Base-by-base conservation (phyloP, 2,113 vertebrate genomes). In the Ornithorhynchus anatinus region DNA sequence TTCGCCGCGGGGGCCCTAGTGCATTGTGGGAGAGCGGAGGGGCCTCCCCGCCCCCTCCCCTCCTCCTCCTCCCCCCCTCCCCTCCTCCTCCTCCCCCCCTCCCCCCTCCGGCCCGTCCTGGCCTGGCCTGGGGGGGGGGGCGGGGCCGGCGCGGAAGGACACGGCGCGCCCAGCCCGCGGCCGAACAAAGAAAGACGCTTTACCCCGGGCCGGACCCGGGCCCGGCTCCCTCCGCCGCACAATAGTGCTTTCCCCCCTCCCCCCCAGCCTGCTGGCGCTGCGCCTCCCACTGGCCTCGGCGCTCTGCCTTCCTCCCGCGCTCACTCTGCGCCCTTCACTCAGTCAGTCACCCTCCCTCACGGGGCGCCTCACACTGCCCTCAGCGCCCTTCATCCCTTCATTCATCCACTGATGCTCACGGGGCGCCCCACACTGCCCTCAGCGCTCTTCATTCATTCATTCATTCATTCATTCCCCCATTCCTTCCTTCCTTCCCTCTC, bases 1-100 rank as follows among this genome's bases (percentile, higher is more conserved):
- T 96, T 96, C 96, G 95, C 95, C 95, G 95, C 95, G 95, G 95
- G 93, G 90, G 89, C 84, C 84, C 84, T 85, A 86, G 75, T 95
- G 95, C 95, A 96, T 96, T 94, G 40, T 96, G 95, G 95, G 95
- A 94, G 89, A 83, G 44, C 58, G 84, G 79, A 87, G 82, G 82
- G 64, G n/a, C n/a, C n/a, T n/a, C n/a, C n/a, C n/a, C n/a, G n/a
- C n/a, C n/a, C n/a, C n/a, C n/a, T n/a, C 38, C 23, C 62, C 74
- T 3, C 65, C 36, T 32, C 45, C 69, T 4, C 32, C 10, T 2
- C 31, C 32, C 23, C 33, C 25, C 71, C 67, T 59, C 82, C 64
- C 56, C 77, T 6, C n/a, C 67, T 35, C n/a, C 8, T 54, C 72
- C 66, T n/a, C n/a, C n/a, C 69, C 76, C 74, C 67, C 74, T 59